These are phyloP conservation scores for Clitarchus hookeri DNA, from an alignment of 2,888 invertebrate genomes.

Conservation along the genomic window DNA sequence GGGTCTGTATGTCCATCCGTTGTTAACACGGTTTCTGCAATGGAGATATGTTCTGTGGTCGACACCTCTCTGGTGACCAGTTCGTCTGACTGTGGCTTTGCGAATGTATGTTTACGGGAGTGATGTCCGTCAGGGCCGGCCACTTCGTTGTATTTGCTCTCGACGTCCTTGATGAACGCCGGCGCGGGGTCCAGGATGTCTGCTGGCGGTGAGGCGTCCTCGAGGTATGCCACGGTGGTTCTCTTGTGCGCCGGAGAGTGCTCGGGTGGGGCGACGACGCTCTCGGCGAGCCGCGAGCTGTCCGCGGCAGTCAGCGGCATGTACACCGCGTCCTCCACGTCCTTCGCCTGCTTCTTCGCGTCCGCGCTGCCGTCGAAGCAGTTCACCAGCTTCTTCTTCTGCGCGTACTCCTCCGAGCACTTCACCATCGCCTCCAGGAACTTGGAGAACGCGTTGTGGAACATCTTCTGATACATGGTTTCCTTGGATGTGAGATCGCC, in stretches of 20 bases:
- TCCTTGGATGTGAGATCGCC: background rate
- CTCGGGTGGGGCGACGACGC: background rate
- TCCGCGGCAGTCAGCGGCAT: background rate
- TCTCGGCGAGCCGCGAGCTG: background rate
- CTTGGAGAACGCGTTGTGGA: slow-evolving; percentile 3
- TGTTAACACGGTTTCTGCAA: background rate
- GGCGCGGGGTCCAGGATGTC: too few relatives aligned
- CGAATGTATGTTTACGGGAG: background rate
- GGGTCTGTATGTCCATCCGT: background rate
- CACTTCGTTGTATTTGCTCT: background rate
- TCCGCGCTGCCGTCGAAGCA: background rate
- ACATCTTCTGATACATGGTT: background rate
- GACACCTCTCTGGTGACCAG: background rate
- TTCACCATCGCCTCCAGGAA: background rate
- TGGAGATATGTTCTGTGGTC: background rate
- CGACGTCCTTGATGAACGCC: background rate
- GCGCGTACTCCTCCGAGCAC: background rate
- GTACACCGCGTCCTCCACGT: background rate
- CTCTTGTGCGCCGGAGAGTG: background rate
- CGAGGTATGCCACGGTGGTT: too few relatives aligned
- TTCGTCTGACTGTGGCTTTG: background rate
- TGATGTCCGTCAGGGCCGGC: background rate
- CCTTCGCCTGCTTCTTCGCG: background rate
- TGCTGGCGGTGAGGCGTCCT: background rate
- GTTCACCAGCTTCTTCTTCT: background rate